These are phyloP conservation scores for Eupeodes luniger DNA, from an alignment of 2,888 invertebrate genomes.

Conservation along the genomic window DNA sequence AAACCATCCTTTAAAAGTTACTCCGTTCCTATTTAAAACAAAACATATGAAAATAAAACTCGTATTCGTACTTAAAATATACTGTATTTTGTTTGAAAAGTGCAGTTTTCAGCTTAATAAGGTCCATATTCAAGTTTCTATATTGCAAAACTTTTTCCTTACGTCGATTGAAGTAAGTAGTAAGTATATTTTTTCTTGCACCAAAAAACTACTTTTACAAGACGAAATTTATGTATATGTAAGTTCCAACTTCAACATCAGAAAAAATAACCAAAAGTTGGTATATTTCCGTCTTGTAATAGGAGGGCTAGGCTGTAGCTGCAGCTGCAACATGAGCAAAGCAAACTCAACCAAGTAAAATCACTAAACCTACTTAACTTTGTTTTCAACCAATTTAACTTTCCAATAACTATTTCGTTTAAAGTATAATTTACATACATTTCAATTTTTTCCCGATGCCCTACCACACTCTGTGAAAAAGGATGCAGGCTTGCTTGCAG, in stretches of 20 bases:
- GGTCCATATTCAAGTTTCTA: constrained; percentile 6
- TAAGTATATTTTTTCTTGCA: not conserved
- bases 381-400: constrained; percentile 67
- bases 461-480: constrained; percentile 15
- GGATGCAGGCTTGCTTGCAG: not conserved
- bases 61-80: too few species aligned
- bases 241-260: not conserved
- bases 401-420: constrained; percentile 53
- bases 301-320: too few species aligned
- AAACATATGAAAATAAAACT: too few species aligned
- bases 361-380: constrained; percentile 49
- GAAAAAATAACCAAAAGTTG: not conserved
- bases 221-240: not conserved
- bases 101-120: not conserved
- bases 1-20: too few species aligned
- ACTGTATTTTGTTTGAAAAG: not conserved
- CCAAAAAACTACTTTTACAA: not conserved
- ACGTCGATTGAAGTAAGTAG: not conserved
- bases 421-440: constrained; percentile 29
- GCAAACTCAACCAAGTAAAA: constrained; percentile 49
- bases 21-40: too few species aligned
- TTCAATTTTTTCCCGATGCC: not conserved
- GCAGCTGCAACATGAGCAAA: constrained; percentile 27
- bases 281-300: not conserved
- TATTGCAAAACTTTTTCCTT: not conserved